phyloP scores from a whole-genome alignment of 2,888 invertebrate genomes.

The Drosophila prolongata region DNA sequence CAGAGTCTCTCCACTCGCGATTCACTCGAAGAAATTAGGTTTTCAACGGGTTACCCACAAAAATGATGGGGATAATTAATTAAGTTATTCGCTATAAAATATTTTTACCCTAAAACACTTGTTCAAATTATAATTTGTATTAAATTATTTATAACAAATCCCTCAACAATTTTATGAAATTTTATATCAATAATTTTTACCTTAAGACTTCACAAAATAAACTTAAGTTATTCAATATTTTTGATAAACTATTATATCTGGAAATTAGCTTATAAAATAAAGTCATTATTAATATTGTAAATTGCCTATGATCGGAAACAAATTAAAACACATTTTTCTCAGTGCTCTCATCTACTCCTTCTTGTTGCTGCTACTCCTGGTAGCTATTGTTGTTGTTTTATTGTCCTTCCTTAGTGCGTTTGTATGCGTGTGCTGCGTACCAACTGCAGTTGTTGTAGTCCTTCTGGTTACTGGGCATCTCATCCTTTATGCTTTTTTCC shows the following conservation, averaged over 20 bases:
- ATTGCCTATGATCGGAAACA: no score
- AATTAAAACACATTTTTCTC: background rate
- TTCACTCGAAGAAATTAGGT: conserved; percentile 5
- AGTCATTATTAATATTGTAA: no score
- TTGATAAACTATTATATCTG: no score
- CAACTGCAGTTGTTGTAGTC: conserved; percentile 47
- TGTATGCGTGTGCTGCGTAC: conserved; percentile 25
- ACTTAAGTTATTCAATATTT: no score
- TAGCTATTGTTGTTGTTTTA: conserved; percentile 33
- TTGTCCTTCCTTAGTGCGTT: conserved; percentile 51
- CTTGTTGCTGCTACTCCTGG: conserved; percentile 30
- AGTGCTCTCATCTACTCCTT: conserved; percentile 28
- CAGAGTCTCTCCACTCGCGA: conserved; percentile 31
- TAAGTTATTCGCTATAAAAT: no score
- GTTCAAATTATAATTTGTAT: no score
- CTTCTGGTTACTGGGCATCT: conserved; percentile 59
- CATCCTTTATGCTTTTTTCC: conserved; percentile 25
- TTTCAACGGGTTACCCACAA: background rate
- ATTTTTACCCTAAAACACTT: no score
- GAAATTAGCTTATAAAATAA: no score
- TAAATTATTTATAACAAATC: no score
- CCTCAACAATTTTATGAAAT: no score
- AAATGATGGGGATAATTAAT: background rate
- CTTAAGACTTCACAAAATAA: no score
- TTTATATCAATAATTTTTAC: no score